Evolutionary conservation across 2,797 vertebrate species (phyloP).

Genomic region (Sphenodon punctatus): DNA sequence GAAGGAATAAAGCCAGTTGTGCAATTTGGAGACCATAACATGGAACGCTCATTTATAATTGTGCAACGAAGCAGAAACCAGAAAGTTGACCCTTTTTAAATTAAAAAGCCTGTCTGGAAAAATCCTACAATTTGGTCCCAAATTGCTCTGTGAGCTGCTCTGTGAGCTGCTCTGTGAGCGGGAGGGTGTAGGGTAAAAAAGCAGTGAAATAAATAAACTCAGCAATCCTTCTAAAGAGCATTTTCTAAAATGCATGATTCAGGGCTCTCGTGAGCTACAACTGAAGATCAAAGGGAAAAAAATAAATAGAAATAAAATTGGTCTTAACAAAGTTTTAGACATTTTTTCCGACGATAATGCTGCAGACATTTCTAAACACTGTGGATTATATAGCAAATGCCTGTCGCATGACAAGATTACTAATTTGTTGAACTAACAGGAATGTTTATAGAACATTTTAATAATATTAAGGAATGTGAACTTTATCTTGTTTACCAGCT

Average conservation of each 20-base stretch:
- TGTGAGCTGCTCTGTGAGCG: too few species aligned
- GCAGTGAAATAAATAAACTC: not conserved
- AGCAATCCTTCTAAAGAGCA: not conserved
- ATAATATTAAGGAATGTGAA: conserved; percentile 32
- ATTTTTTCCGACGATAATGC: not conserved
- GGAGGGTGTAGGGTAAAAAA: too few species aligned
- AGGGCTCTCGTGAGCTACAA: not conserved
- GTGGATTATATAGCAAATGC: conserved; percentile 1
- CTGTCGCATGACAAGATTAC: conserved; percentile 1
- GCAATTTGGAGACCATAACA: not conserved
- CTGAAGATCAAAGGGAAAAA: conserved; percentile 6
- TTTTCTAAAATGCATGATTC: not conserved
- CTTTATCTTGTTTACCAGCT: conserved; percentile 38
- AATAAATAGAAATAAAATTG: not conserved
- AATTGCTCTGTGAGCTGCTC: too few species aligned
- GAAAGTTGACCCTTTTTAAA: not conserved
- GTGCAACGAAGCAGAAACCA: not conserved
- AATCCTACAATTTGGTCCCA: not conserved
- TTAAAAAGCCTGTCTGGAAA: not conserved
- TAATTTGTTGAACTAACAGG: conserved; percentile 10
- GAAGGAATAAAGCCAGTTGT: not conserved
- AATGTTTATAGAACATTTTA: conserved; percentile 37
- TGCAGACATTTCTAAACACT: conserved; percentile 22
- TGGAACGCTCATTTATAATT: not conserved
- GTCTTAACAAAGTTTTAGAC: not conserved